Conservation (phyloP, 2,797 vertebrate species). For the Urosaurus nigricauda region DNA sequence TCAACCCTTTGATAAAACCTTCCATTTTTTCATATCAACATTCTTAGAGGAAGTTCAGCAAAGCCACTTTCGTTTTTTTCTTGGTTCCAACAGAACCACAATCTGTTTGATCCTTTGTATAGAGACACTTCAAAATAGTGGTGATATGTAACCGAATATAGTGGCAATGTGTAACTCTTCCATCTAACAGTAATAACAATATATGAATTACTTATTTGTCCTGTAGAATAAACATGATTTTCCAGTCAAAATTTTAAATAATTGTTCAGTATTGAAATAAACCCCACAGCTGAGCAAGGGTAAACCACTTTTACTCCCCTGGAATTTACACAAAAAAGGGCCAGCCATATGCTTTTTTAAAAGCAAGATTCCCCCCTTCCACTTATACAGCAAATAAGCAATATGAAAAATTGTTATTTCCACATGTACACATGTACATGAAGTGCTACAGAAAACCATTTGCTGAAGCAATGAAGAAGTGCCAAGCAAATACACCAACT, state of each 20-base stretch:
- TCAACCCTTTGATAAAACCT: background rate
- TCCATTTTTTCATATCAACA: slow-evolving; percentile 27
- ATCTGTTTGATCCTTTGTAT: slow-evolving; percentile 52
- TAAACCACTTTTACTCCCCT: slow-evolving; percentile 64
- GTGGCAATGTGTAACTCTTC: background rate
- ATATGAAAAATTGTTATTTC: slow-evolving; percentile 30
- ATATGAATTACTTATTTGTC: slow-evolving; percentile 30
- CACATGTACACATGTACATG: slow-evolving; percentile 44
- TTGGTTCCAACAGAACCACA: slow-evolving; percentile 45
- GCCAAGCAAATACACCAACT: slow-evolving; percentile 60
- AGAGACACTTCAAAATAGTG: slow-evolving; percentile 45
- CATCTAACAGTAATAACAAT: slow-evolving; percentile 19
- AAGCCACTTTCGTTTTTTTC: slow-evolving; percentile 30
- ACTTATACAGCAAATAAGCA: slow-evolving; percentile 48
- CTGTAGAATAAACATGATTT: slow-evolving; percentile 23
- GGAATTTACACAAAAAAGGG: slow-evolving; percentile 77
- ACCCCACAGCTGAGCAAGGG: background rate
- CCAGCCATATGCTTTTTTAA: slow-evolving; percentile 66
- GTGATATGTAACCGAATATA: slow-evolving; percentile 15
- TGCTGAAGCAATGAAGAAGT: slow-evolving; percentile 69
- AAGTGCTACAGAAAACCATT: slow-evolving; percentile 51
- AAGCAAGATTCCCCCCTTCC: slow-evolving; percentile 36
- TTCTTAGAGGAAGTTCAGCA: slow-evolving; percentile 17
- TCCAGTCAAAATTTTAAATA: slow-evolving; percentile 7
- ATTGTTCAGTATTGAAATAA: background rate